Evolutionary conservation across 2,888 invertebrate genomes (phyloP), one percentile per base, ranked within the genome.

Genomic region (Nomada goodeniana): DNA sequence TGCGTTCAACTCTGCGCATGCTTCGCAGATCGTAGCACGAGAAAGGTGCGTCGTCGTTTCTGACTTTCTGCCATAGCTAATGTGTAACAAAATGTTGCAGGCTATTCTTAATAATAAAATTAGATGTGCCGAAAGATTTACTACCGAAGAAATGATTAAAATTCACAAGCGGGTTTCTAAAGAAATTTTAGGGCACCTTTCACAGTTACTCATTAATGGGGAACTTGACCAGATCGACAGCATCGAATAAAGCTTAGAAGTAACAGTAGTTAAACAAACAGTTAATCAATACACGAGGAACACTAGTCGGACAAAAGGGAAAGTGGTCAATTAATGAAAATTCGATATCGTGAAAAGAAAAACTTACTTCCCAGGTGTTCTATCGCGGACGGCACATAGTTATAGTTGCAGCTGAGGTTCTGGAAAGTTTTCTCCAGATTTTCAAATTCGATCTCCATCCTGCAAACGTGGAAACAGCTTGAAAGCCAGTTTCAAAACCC

Each of bases 351-450:
- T 0, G 23, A 13, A 42, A 50, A 57, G 29, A 44, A 36, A 15
- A 9, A 92, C 93, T 93, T 85, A 93, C 93, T 91, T 83, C 91
- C 91, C 73, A 93, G 87, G 44, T 91, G 89, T 61, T 93, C 91
- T 42, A 87, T 83, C 23, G 92, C 89, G 36, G 90, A 87, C 5
- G 93, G 93, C 64, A 93, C 88, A 76, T 90, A 89, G 64, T 87
- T 82, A 47, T 87, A 77, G 36, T 91, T 84, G 81, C 93, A 93
- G 77, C 84, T 91, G 55, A 90, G 76, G 76, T 93, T 92, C 60
- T 84, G 84, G 70, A 88, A 85, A 69, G 88, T 83, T 42, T 85
- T 86, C 44, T 9, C 64, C 52, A 80, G 26, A 20, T 67, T 63
- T 10, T 75, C 36, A 29, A 81, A 29, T 10, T 52, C 47, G 23